A percentile compares a stretch with the other conserved stretches of the same genome.
Conservation (phyloP, 2,888 invertebrate genomes). For the Hartigia nigra region DNA sequence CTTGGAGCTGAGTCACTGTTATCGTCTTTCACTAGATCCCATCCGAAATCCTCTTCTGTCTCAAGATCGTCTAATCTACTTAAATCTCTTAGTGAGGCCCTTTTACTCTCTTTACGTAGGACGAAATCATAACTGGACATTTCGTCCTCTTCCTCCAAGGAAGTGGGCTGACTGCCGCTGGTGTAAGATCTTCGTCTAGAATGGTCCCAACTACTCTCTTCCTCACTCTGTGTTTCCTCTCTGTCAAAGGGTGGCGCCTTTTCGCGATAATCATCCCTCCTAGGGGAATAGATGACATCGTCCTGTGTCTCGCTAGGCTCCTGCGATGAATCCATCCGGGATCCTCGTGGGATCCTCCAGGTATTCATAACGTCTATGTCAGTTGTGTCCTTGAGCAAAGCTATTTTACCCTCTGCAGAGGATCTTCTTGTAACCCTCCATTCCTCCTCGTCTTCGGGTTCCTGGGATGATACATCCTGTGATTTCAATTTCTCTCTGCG, state of each 20-base stretch:
- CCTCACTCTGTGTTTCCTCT: constrained; percentile 44
- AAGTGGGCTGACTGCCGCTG: constrained; percentile 48
- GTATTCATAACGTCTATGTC: constrained; percentile 57
- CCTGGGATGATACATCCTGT: constrained; percentile 30
- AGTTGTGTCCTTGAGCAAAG: constrained; percentile 53
- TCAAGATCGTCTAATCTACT: constrained; percentile 48
- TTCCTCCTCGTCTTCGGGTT: constrained; percentile 42
- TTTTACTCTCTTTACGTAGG: constrained; percentile 49
- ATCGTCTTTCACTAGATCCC: constrained; percentile 34
- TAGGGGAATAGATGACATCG: constrained; percentile 28
- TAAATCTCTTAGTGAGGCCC: constrained; percentile 55
- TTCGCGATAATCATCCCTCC: constrained; percentile 39
- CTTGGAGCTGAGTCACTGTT: constrained; percentile 28
- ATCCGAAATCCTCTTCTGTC: constrained; percentile 31
- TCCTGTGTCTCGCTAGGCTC: constrained; percentile 57
- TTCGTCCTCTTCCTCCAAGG: constrained; percentile 48
- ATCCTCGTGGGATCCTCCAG: constrained; percentile 57
- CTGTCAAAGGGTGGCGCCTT: constrained; percentile 39
- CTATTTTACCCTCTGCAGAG: constrained; percentile 61
- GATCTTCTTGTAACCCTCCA: constrained; percentile 54
- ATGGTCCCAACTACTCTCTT: constrained; percentile 34
- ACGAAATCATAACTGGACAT: constrained; percentile 45
- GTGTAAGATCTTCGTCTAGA: constrained; percentile 40
- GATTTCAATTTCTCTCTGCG: constrained; percentile 44
- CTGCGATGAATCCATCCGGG: constrained; percentile 52